Base-by-base conservation (phyloP, 2,113 vertebrate genomes). In the Peromyscus maniculatus region DNA sequence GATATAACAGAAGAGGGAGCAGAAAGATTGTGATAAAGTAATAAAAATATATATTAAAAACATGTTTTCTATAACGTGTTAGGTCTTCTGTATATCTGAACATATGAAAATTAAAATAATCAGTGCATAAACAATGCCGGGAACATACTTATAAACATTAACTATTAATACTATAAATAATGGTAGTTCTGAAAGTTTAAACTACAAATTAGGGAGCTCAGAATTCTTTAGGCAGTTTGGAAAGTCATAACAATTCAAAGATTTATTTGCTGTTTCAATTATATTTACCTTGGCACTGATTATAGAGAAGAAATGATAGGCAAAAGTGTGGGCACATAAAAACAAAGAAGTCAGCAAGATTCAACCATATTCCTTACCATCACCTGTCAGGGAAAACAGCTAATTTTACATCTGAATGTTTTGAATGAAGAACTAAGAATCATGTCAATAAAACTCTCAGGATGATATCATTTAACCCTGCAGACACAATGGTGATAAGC, bases 21-120 rank as follows among this genome's bases (percentile, higher is more conserved):
- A 64, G n/a, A 84, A 84, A 64, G 82, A 39, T 31, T 64, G 64
- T 26, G 4, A 66, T 10, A 64, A 57, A 64, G 55, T 21, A 46
- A 31, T 39, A 83, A 16, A 64, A 64, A 62, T 39, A n/a, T 64
- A 64, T 64, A 64, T 77, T 39, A 43, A 28, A 62, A 64, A 74
- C 9, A 57, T 26, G n/a, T 86, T 93, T 84, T 91, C 15, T 86
- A n/a, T 64, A 92, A 83, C 69, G 19, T 22, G 16, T 46, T 91
- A 94, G n/a, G 21, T 19, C 89, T 36, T 89, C 72, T 22, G 24
- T 39, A 7, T 77, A 96, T n/a, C 59, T 91, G 52, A 39, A 55
- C 10, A 67, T 12, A 19, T 46, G 55, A 94, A 16, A 31, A 93
- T 91, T 95, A 93, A 93, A 94, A 78, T 69, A 88, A 94, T 77